Conservation (phyloP, 2,888 invertebrate species). For the Asteroscopus sphinx region DNA sequence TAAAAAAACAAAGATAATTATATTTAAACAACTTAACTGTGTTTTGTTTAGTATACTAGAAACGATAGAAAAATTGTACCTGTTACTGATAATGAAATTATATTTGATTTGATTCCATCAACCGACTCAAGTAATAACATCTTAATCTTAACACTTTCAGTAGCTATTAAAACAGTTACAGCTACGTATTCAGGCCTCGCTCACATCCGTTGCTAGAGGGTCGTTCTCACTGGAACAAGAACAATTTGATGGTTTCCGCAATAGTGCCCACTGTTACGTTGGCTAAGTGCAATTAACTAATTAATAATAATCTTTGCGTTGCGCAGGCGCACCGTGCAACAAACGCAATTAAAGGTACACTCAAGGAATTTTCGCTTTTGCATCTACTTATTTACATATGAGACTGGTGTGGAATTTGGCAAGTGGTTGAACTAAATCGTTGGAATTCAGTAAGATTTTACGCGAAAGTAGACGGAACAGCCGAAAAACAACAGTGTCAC, state of each 20-base stretch:
- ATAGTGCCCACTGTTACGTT: conserved; percentile 65
- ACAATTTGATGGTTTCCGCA: conserved; percentile 80
- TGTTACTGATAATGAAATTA: too few species aligned
- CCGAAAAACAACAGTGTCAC: too few species aligned
- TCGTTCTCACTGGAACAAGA: conserved; percentile 83
- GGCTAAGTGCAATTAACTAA: conserved; percentile 72
- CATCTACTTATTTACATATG: conserved; percentile 42
- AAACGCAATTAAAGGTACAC: conserved; percentile 65
- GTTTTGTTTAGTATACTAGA: too few species aligned
- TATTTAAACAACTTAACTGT: too few species aligned
- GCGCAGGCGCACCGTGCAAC: conserved; percentile 66
- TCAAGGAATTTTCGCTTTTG: conserved; percentile 66
- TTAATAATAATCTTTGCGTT: conserved; percentile 68
- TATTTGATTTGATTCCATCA: too few species aligned
- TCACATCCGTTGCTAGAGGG: conserved; percentile 83
- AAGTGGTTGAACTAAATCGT: background rate
- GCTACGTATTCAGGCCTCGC: conserved; percentile 72
- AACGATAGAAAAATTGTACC: too few species aligned
- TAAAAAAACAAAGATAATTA: too few species aligned
- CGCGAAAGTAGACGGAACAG: too few species aligned
- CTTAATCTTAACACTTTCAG: conserved; percentile 17
- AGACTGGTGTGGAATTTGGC: conserved; percentile 34
- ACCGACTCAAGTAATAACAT: conserved; percentile 10
- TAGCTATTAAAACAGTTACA: conserved; percentile 4
- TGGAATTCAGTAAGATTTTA: too few species aligned